Base-by-base conservation (phyloP, 2,888 invertebrate genomes). In the Bellardia pandia region DNA sequence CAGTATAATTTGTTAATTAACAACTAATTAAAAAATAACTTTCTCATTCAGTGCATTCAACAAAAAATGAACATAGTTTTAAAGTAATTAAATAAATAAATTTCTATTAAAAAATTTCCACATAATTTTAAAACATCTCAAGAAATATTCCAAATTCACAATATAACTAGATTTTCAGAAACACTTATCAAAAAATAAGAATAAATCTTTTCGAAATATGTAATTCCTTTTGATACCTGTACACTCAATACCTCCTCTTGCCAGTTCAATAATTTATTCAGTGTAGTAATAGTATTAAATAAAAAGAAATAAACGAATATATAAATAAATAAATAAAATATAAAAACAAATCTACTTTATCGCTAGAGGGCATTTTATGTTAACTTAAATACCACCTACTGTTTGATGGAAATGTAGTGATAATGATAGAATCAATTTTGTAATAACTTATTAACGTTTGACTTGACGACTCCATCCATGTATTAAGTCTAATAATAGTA, bases 321-420 rank as follows among this genome's bases (percentile, higher is more conserved):
- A n/a, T n/a, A 74, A 81, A 81, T 74, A 66, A 66, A 40, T 16
- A 11, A 13, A 30, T 8, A 45, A 45, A 3, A 13, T 13, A 13
- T 4, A 7, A 58, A 53, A 51, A 76, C 48, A 85, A 74, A 68
- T 75, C 33, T 30, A 78, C 37, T 85, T 81, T 69, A 85, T 75
- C 53, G 78, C 81, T 78, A 53, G 74, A 82, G 75, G 87, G 85
- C 78, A 75, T 75, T 85, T 87, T 82, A 87, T 85, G 87, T 85
- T 87, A 85, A 87, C 82, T 87, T 87, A 85, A 85, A 87, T 85
- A 75, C 87, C 85, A 81, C 87, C 87, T 85, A 87, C 87, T 87
- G 87, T 85, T 87, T 64, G 62, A 74, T 66, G 33, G 79, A 83
- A 79, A 72, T 85, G 78, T 81, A 56, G 85, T 78, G 87, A 82